These are phyloP conservation scores for Thunnus albacares DNA, from an alignment of 2,797 vertebrate species.

Conservation along the genomic window DNA sequence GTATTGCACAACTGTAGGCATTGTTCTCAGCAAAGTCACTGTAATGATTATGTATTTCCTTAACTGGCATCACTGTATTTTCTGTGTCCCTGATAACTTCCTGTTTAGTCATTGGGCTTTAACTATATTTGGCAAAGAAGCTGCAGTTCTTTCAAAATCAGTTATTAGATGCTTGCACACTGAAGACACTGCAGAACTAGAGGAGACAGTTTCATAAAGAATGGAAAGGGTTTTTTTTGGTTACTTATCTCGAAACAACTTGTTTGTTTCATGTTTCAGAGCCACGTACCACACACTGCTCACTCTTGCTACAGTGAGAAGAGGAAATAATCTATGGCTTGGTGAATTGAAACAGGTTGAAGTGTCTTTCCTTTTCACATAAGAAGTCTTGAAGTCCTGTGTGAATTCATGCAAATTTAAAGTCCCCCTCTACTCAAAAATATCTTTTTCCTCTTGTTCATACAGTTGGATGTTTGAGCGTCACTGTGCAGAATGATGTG, in stretches of 20 bases:
- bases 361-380: not conserved
- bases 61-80: not conserved
- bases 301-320: not conserved
- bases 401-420: not conserved
- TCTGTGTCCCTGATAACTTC: slow-evolving; percentile 14
- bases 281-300: too few species aligned
- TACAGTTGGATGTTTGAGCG: too few species aligned
- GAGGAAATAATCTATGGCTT: not conserved
- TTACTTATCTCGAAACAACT: not conserved
- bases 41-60: not conserved
- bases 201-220: not conserved
- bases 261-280: too few species aligned
- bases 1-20: not conserved
- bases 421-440: too few species aligned
- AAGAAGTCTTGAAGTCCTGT: too few species aligned
- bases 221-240: not conserved
- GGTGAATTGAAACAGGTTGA: not conserved
- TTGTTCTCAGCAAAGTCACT: not conserved
- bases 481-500: too few species aligned
- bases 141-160: not conserved
- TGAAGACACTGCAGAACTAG: not conserved
- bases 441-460: too few species aligned
- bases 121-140: not conserved
- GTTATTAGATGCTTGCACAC: not conserved
- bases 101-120: not conserved